Conservation (phyloP, 2,888 invertebrate species). For the Oxycera nigricornis region DNA sequence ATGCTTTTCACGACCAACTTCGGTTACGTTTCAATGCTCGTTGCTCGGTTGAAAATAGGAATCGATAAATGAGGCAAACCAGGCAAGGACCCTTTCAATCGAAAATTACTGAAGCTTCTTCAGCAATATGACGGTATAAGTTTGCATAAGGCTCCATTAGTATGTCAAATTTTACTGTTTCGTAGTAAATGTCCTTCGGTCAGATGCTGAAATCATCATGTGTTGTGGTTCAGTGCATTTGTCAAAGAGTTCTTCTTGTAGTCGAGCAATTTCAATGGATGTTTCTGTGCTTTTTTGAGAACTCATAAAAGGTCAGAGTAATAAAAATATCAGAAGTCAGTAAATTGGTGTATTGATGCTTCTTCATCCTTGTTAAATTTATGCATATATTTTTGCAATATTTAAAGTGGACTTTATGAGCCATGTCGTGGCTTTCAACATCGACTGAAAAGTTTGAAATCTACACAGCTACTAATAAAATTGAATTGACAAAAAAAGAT, state of each 20-base stretch:
- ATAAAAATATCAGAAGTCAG: no score
- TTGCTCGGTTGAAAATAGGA: background rate
- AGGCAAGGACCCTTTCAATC: constrained; percentile 24
- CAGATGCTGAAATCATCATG: background rate
- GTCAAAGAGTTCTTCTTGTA: background rate
- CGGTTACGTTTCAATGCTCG: constrained; percentile 19
- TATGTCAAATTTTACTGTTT: background rate
- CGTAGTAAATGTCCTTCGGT: background rate
- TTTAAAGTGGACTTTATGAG: no score
- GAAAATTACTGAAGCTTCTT: constrained; percentile 27
- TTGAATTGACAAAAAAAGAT: no score
- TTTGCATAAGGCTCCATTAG: constrained; percentile 22
- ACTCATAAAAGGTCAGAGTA: no score
- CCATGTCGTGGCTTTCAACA: no score
- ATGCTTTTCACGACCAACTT: constrained; percentile 28
- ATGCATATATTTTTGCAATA: no score
- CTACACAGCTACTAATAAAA: no score
- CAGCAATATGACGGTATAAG: constrained; percentile 3
- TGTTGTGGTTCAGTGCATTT: background rate
- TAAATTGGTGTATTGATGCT: no score
- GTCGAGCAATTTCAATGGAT: no score
- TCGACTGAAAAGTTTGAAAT: no score
- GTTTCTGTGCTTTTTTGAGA: no score
- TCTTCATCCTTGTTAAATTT: no score
- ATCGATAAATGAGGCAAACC: constrained; percentile 34